Percentiles rank a stretch among this genome's conserved stretches.
phyloP scores from a whole-genome alignment of 2,797 vertebrate genomes.

The Psittacula echo region DNA sequence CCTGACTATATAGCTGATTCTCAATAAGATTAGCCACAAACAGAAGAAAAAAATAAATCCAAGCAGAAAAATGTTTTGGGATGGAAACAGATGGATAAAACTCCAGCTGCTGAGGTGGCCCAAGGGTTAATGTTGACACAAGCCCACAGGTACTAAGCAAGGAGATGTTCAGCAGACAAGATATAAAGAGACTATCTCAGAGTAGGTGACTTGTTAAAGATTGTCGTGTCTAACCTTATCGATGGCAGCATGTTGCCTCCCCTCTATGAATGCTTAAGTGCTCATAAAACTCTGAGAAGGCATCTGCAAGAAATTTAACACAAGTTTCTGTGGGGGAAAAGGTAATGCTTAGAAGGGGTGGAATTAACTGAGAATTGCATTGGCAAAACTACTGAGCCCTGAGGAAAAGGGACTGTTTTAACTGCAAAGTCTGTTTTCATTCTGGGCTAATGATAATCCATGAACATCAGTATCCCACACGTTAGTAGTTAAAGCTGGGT shows the following conservation, averaged over 20 bases:
- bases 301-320: neutral
- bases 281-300: neutral
- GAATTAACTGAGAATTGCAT: neutral
- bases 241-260: neutral
- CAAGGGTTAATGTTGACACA: neutral
- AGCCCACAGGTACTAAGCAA: neutral
- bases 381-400: neutral
- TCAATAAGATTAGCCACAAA: neutral
- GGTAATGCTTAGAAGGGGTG: neutral
- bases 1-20: neutral
- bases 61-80: neutral
- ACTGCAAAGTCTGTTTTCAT: neutral
- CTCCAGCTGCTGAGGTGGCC: neutral
- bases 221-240: neutral
- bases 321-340: neutral
- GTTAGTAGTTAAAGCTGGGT: slow-evolving; percentile 23
- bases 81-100: neutral
- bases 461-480: slow-evolving; percentile 21
- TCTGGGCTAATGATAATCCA: slow-evolving; percentile 46
- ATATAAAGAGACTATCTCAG: neutral
- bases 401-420: neutral
- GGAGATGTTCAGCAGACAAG: neutral
- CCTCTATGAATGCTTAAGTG: neutral
- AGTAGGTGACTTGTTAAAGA: neutral
- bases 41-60: neutral